Base-by-base conservation (phyloP, 2,797 vertebrate species). In the Takifugu rubripes region DNA sequence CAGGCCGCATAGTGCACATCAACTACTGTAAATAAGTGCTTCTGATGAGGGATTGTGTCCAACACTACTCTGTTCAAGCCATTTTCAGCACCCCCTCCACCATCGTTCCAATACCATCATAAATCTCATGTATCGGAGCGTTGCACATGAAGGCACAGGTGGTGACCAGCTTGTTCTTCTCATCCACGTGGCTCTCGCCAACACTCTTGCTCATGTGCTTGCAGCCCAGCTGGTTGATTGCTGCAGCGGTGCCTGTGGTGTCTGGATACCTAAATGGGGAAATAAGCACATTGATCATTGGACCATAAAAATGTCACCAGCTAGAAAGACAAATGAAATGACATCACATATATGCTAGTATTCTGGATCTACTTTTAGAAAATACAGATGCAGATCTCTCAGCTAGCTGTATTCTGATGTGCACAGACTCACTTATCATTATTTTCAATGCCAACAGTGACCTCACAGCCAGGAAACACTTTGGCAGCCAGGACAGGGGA, bases 31-130 rank as follows among this genome's bases (percentile, higher is more conserved):
- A 49, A 65, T 25, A 21, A 54, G 61, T 70, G 62, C 49, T 64
- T 72, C 59, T 43, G 33, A 64, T 70, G 14, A 16, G 27, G 25
- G 21, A 47, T 6, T 40, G 25, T 16, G 10, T 15, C 25, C 48
- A 6, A 2, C 48, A 14, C 29, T 31, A 49, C 49, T 93, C 9
- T 12, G 49, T 51, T 93, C 73, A 95, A 2, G 91, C 90, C 5
- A 93, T 88, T 64, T 92, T 94, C 60, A 96, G 78, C 67, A 95
- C 91, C 52, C 90, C 91, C 66, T 83, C 76, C 67, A 95, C 87
- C 92, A 93, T 92, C 26, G 74, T 72, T 60, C 93, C 91, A 25
- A 91, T 87, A 3, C 90, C 91, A 25, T 93, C 91, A 31, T 90
- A 92, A 40, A 92, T 84, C 79, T 93, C 87, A 49, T 89, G 90